Percentiles rank a stretch among this genome's conserved stretches.
Conservation (phyloP, 2,113 vertebrate species). For the Ailurus styani region DNA sequence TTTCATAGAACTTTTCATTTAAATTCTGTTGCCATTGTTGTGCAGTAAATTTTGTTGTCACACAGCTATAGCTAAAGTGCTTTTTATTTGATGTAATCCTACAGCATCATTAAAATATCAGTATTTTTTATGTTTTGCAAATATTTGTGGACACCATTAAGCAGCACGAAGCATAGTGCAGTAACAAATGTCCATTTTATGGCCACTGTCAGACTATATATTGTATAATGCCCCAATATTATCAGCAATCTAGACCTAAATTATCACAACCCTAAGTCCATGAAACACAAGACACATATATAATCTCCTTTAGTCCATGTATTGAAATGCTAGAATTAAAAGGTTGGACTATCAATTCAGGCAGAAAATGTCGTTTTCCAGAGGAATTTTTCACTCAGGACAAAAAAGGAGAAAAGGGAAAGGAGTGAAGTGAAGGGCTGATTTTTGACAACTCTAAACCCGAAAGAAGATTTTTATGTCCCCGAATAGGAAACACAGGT, state of each 20-base stretch:
- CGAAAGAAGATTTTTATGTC: conserved; percentile 63
- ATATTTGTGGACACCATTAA: conserved; percentile 83
- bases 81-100: conserved; percentile 83
- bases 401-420: conserved; percentile 49
- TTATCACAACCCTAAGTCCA: conserved; percentile 78
- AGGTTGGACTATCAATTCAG: conserved; percentile 78
- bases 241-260: conserved; percentile 81
- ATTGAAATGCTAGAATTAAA: conserved; percentile 82
- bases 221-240: conserved; percentile 81
- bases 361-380: conserved; percentile 69
- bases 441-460: conserved; percentile 27
- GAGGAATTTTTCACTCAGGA: conserved; percentile 72
- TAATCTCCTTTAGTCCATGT: conserved; percentile 74
- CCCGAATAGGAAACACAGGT: conserved; percentile 30
- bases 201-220: conserved; percentile 85
- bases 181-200: conserved; percentile 86
- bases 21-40: conserved; percentile 82
- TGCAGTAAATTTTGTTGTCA: conserved; percentile 82
- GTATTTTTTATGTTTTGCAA: conserved; percentile 84
- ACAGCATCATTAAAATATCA: conserved; percentile 85
- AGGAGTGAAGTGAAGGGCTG: conserved; percentile 44
- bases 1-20: conserved; percentile 81
- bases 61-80: conserved; percentile 74
- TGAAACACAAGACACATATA: conserved; percentile 82
- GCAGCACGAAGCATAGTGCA: conserved; percentile 80